phyloP scores from a whole-genome alignment of 2,113 vertebrate genomes.

The Grantiella picta region DNA sequence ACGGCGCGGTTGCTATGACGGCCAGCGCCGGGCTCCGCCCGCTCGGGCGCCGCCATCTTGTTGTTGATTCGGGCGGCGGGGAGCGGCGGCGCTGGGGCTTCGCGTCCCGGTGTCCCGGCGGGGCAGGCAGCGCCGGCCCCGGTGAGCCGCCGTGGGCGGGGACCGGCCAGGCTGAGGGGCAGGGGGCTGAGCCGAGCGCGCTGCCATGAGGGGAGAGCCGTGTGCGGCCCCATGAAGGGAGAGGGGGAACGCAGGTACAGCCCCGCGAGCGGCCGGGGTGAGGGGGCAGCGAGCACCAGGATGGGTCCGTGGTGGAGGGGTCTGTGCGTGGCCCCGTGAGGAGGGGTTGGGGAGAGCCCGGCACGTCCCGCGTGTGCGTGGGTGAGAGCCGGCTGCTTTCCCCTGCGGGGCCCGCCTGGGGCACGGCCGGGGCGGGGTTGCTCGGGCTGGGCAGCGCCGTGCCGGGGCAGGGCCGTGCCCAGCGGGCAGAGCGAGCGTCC shows the following conservation, averaged over 20 bases:
- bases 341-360: not conserved
- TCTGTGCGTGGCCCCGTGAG: not conserved
- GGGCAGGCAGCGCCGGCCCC: constrained; percentile 3
- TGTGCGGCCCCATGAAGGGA: not conserved
- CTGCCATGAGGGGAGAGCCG: not conserved
- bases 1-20: constrained; percentile 63
- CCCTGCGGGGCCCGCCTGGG: not conserved
- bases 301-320: no score
- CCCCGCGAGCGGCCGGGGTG: not conserved
- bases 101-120: not conserved
- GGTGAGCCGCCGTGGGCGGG: not conserved
- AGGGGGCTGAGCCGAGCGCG: no score
- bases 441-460: not conserved
- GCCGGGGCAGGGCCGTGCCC: not conserved
- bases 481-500: not conserved
- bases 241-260: not conserved
- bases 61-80: constrained; percentile 64
- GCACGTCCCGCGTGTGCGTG: not conserved
- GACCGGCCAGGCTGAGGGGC: not conserved
- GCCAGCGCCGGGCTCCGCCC: not conserved
- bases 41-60: constrained; percentile 64
- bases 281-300: not conserved
- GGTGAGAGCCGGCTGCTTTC: not conserved
- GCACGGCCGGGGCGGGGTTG: not conserved
- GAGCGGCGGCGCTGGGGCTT: constrained; percentile 1